Evolutionary conservation across 2,888 invertebrate genomes (phyloP).

Genomic region (Troglohyphantes excavatus): DNA sequence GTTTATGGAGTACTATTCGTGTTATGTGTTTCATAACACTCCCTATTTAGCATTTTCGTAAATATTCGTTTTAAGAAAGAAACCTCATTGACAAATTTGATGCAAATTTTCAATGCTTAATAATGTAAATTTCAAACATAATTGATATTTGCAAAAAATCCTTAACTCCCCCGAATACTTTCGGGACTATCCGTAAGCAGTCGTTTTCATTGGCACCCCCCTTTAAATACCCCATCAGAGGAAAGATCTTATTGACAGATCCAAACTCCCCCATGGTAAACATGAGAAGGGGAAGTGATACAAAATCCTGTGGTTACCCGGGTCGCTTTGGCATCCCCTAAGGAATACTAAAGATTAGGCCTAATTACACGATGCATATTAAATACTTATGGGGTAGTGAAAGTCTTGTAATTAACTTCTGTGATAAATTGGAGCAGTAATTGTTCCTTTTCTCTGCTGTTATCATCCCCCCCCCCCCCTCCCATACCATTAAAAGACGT

Average conservation of each 20-base stretch:
- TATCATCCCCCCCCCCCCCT: conserved; percentile 21
- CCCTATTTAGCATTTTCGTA: too few relatives aligned
- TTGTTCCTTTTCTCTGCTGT: conserved; percentile 57
- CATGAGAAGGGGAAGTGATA: conserved; percentile 34
- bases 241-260: conserved; percentile 56
- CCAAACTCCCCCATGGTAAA: conserved; percentile 30
- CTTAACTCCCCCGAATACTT: too few relatives aligned
- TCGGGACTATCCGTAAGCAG: too few relatives aligned
- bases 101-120: too few relatives aligned
- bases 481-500: conserved; percentile 53
- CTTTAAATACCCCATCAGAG: conserved; percentile 21
- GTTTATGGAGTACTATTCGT: too few relatives aligned
- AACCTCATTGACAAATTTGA: too few relatives aligned
- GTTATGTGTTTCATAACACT: too few relatives aligned
- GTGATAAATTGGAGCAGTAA: conserved; percentile 74
- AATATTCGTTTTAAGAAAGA: too few relatives aligned
- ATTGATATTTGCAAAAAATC: too few relatives aligned
- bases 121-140: too few relatives aligned
- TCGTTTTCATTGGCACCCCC: not conserved
- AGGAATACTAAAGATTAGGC: conserved; percentile 71
- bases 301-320: conserved; percentile 58
- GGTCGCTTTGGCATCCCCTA: conserved; percentile 39
- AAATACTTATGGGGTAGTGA: conserved; percentile 75
- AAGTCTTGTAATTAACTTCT: conserved; percentile 77
- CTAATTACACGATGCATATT: conserved; percentile 75